Evolutionary conservation across 1,140 invertebrate genomes (phyloP), one percentile per base, ranked within the genome.

Genomic region (Thaumetopoea pityocampa): DNA sequence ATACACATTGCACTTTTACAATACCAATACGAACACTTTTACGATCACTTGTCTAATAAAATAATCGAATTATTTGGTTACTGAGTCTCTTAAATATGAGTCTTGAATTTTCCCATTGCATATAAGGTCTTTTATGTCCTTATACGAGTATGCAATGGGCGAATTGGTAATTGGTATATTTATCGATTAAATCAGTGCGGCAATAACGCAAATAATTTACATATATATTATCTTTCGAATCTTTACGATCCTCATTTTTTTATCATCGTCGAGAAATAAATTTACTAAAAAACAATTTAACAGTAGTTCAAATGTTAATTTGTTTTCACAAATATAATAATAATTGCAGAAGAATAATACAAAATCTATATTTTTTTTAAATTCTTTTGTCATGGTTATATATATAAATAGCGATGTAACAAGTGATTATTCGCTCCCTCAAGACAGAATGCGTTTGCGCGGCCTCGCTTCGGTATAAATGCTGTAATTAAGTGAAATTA

Each of bases 401-500:
- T 34, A 41, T 30, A 30, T 32, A 66, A 57, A 40, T 8, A 40
- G 37, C 37, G 36, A 24, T 44, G 52, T 35, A 45, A 49, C 23
- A 45, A 30, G 47, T 37, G 50, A 59, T 64, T 66, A 69, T 65
- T 51, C 42, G 56, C 35, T 57, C 58, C 51, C 52, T 30, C 42
- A 55, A 61, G 53, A 63, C 50, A 55, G 45, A 50, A 60, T 63
- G 51, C 58, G 48, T 47, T 54, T 54, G 51, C 46, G 47, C 59
- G 65, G 57, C 73, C 69, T 78, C 67, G 56, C 52, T 41, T 45
- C 54, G 38, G 42, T 77, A 80, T 80, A 76, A 78, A 80, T 77
- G 71, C 63, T 51, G 73, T 74, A 83, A 83, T 83, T 83, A 83
- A 71, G 62, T 77, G 67, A 80, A 83, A 83, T 83, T 83, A 83